Evolutionary conservation across 1,140 invertebrate species (phyloP).

Genomic region (Rhagoletis zephyria): DNA sequence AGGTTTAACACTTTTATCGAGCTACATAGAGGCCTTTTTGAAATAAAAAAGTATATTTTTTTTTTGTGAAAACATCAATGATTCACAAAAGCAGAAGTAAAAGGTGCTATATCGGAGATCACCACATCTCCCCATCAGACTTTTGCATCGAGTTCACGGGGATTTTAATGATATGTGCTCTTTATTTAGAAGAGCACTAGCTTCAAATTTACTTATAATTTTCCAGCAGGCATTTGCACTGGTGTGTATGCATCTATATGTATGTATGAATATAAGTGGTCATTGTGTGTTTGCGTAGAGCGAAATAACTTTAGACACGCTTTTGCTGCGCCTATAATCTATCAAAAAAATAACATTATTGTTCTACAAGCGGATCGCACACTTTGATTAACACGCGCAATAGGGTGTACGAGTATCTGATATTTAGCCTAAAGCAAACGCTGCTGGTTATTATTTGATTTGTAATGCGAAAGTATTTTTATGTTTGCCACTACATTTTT

Average conservation of each 20-base stretch:
- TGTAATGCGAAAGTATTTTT: not conserved
- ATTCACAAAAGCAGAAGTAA: not conserved
- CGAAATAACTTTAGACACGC: not conserved
- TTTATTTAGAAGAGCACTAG: no score
- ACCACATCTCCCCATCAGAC: not conserved
- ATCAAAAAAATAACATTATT: not conserved
- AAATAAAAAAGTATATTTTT: no score
- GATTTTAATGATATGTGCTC: not conserved
- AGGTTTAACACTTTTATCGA: no score
- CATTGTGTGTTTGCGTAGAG: no score
- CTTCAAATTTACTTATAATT: no score
- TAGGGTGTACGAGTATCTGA: not conserved
- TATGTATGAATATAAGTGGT: no score
- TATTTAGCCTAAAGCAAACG: not conserved
- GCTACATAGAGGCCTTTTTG: no score
- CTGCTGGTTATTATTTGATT: not conserved
- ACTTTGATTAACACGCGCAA: not conserved
- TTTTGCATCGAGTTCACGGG: no score
- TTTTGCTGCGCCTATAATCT: slow-evolving; percentile 21
- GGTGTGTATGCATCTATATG: not conserved
- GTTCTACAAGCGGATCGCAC: not conserved
- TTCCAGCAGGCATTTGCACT: not conserved
- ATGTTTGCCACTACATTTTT: not conserved
- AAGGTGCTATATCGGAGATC: no score
- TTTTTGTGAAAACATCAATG: no score